Base-by-base conservation (phyloP, 2,113 vertebrate species). In the Aldabrachelys gigantea region DNA sequence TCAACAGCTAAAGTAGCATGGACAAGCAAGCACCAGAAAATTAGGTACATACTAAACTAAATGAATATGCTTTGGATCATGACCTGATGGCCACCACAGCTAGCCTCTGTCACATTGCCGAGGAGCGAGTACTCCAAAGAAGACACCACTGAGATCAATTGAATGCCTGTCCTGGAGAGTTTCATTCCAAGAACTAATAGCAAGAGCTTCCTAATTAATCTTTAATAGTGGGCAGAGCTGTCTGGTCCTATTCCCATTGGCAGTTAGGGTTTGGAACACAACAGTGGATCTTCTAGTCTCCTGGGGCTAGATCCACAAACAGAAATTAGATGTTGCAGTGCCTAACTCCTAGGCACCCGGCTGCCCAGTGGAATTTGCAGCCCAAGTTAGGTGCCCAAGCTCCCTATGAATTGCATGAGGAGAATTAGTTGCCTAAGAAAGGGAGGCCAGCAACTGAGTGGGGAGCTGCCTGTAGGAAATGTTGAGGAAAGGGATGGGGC, bases 21-120 rank as follows among this genome's bases (percentile, higher is more conserved):
- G 27, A 89, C 83, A 96, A 95, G 96, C 85, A 94, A 95, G 91
- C 91, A 94, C 92, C 79, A 91, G 94, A 95, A 95, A 80, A 56
- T 88, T 88, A 93, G 89, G 87, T 90, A 84, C 94, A 94, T 56
- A 76, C 56, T 72, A 93, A 86, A 93, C 22, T 25, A 80, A 84
- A 41, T 10, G 10, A 88, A 3, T 3, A 0, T 91, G 52, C 72
- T 78, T 92, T 95, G 88, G 82, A 59, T 54, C 10, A 19, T 88
- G 93, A 93, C 72, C 59, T 29, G 19, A 88, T n/a, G 22, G 85
- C 72, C 83, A 89, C 3, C 47, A 62, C 41, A 1, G 0, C 29
- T 44, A 38, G 21, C 22, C 4, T 10, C 44, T 72, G 14, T 27
- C 57, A 35, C 8, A 25, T 52, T 86, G 47, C 24, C 0, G 1